These are phyloP conservation scores for Epizoanthus rinbou DNA, from an alignment of 92 coral and sea anemone genomes.

Conservation along the genomic window DNA sequence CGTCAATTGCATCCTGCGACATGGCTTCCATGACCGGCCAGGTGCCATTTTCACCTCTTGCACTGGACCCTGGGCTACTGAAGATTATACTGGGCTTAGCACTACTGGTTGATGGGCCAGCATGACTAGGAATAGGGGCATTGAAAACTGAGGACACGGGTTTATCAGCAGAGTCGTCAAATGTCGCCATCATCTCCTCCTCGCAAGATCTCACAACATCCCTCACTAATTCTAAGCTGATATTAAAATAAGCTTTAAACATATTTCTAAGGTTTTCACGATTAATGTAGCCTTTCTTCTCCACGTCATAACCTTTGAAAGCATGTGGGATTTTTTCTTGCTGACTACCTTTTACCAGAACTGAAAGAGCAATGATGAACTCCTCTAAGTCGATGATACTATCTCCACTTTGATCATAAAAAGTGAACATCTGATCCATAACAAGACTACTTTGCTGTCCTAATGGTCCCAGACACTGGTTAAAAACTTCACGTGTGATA, in stretches of 20 bases:
- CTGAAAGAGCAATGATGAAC: conserved; percentile 83
- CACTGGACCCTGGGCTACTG: conserved; percentile 68
- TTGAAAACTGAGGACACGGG: conserved; percentile 97
- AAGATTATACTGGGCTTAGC: conserved; percentile 59
- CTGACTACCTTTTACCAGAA: conserved; percentile 93
- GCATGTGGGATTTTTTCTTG: conserved; percentile 94
- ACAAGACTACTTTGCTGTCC: conserved; percentile 92
- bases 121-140: conserved; percentile 90
- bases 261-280: conserved; percentile 85
- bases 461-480: conserved; percentile 91
- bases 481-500: conserved; percentile 94
- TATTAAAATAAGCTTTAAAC: conserved; percentile 97
- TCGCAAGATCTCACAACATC: conserved; percentile 96
- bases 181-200: conserved; percentile 98
- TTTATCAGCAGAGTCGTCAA: conserved; percentile 96
- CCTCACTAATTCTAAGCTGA: conserved; percentile 93
- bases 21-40: conserved; percentile 99
- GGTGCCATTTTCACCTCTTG: conserved; percentile 71
- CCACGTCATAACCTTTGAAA: conserved; percentile 92
- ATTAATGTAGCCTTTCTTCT: conserved; percentile 76
- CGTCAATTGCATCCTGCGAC: conserved; percentile 99
- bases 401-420: conserved; percentile 87
- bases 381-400: conserved; percentile 90
- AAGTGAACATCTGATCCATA: conserved; percentile 97
- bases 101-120: conserved; percentile 66